Evolutionary conservation across 2,797 vertebrate species (phyloP).

Genomic region (Acrossocheilus wenchowensis): DNA sequence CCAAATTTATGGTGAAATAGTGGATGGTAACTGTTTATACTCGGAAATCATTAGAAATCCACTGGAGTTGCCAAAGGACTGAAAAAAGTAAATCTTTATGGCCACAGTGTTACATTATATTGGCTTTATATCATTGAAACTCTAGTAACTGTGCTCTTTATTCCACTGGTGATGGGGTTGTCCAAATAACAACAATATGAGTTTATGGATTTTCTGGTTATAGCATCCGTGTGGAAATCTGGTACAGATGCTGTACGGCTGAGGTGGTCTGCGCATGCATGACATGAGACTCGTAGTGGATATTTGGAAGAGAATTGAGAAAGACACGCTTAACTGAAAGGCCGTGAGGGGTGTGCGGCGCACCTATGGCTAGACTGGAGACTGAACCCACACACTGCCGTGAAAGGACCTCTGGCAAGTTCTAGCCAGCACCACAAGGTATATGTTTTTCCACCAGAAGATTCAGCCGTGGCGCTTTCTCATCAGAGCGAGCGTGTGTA

Average conservation of each 20-base stretch:
- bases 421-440: constrained; percentile 56
- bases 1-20: neutral
- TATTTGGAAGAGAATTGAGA: constrained; percentile 45
- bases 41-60: neutral
- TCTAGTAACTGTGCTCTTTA: neutral
- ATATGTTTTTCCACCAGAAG: constrained; percentile 63
- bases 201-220: constrained; percentile 36
- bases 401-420: constrained; percentile 39
- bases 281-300: constrained; percentile 36
- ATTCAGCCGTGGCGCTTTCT: constrained; percentile 64
- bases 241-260: constrained; percentile 1
- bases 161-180: neutral
- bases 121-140: neutral
- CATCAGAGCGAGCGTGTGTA: constrained; percentile 72
- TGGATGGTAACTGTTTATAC: neutral
- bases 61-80: neutral
- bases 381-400: constrained; percentile 35
- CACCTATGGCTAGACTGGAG: constrained; percentile 27
- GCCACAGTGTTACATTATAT: neutral
- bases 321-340: constrained; percentile 39
- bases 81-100: neutral
- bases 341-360: neutral
- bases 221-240: constrained; percentile 14
- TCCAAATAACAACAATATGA: constrained; percentile 3
- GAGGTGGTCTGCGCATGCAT: constrained; percentile 24